Base-by-base conservation (phyloP, 2,888 invertebrate genomes). In the Nomada flava region DNA sequence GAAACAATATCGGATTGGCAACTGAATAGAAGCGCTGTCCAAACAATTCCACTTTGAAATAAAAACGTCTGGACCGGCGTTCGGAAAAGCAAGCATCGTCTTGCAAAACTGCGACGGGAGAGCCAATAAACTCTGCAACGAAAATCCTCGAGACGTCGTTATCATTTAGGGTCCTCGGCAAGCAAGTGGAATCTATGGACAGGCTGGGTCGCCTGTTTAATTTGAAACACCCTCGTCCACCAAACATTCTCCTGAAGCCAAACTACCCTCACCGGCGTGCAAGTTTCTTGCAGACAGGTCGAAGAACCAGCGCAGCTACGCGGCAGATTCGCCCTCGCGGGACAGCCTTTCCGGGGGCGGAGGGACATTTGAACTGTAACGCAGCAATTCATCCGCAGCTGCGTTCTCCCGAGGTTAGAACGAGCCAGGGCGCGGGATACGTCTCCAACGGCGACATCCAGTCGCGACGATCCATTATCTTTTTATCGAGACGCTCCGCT, bases 401-500 rank as follows among this genome's bases (percentile, higher is more conserved):
- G 44, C 29, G 59, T 70, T 18, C 59, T 53, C 53, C 1, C n/a
- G 59, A 44, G 36, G 52, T 23, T 53, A 1, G 26, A 72, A 47
- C 23, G 59, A 60, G 36, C 23, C 70, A 4, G 13, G n/a, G 11
- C 15, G 44, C 29, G 11, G 26, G 15, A 47, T 50, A 18, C 53
- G 62, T 60, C 60, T 60, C 20, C 44, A 23, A 20, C 42, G 44
- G 26, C 64, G 42, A 60, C 53, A 53, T 26, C 44, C 52, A n/a
- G 50, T 23, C 65, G 59, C 36, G 60, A 18, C 68, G 68, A 77
- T 81, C 71, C 78, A 68, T 78, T 78, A 65, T 68, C 80, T 73
- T 74, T 73, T 78, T 55, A 68, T 59, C 73, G 18, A 13, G 4
- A 11, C 20, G 9, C 1, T 2, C 42, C 23, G 62, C n/a, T 11